Evolutionary conservation across 1,140 invertebrate genomes (phyloP), one percentile per base, ranked within the genome.

Genomic region (Bombus soroeensis): DNA sequence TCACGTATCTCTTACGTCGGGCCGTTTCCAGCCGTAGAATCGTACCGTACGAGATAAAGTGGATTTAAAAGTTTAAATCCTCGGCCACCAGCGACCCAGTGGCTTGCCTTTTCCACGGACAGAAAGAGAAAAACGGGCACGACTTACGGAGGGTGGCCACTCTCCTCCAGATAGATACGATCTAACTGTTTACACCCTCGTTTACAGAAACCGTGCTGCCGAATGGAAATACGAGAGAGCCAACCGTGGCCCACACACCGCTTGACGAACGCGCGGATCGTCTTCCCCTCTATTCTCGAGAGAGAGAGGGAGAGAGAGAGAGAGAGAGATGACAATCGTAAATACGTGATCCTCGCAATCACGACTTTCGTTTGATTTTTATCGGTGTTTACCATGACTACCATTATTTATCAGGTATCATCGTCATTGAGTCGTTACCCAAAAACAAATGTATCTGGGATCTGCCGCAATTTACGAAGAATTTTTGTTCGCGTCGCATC

Each of bases 1-100:
- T 85, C 91, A 88, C 93, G 92, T 84, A 85, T 93, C 87, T 85
- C 85, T 81, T 64, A 85, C 64, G 81, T 76, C 77, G 83, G 81
- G 73, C 72, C 89, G 43, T 85, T 93, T 89, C 64, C 82, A 75
- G 80, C 85, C 82, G 43, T 71, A 71, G 90, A 92, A 94, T 92
- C 92, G 89, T 92, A 88, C 87, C 81, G 91, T 78, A 76, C 89
- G 87, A 94, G 94, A 95, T 95, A 95, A 95, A 95, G 92, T 88
- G 91, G 93, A 94, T 94, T 94, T 94, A 91, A 94, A 91, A 95
- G 91, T 95, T 95, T 95, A 94, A 93, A 94, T 93, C 92, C 88
- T 87, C 88, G 84, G 90, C 83, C 88, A 59, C 28, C 90, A 88
- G 22, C 90, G 90, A 88, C 85, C 92, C 91, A 18, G 86, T 89